Evolutionary conservation across 2,797 vertebrate species (phyloP).

Genomic region (Hydrocynus forskahlii): DNA sequence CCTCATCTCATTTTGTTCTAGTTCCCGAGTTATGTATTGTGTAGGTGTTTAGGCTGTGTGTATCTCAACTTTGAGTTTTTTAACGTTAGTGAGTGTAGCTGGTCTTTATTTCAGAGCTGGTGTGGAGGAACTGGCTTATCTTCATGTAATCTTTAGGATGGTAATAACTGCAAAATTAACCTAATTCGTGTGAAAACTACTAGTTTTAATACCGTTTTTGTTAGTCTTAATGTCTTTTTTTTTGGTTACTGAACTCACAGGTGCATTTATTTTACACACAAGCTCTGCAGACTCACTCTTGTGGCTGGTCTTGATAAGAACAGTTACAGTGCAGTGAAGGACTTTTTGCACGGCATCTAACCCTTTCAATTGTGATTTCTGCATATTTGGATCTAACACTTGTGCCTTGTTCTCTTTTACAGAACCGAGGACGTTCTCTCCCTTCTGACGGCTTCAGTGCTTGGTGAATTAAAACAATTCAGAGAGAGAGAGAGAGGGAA

Average conservation of each 20-base stretch:
- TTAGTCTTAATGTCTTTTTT: not conserved
- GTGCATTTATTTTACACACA: not conserved
- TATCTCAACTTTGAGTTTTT: no score
- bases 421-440: slow-evolving; percentile 78
- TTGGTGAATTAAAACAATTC: slow-evolving; percentile 79
- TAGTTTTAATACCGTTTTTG: no score
- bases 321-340: not conserved
- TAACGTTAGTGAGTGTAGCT: no score
- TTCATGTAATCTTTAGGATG: not conserved
- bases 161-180: not conserved
- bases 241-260: not conserved
- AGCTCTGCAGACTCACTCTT: no score
- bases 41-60: not conserved
- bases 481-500: slow-evolving; percentile 65
- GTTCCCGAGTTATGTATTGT: not conserved
- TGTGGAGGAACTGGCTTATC: slow-evolving; percentile 1
- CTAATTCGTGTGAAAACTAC: not conserved
- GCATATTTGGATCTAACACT: not conserved
- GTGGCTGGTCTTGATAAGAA: not conserved
- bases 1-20: not conserved
- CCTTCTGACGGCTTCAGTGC: slow-evolving; percentile 76
- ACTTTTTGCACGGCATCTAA: no score
- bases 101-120: slow-evolving; percentile 15
- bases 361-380: not conserved
- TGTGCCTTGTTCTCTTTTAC: slow-evolving; percentile 58